Percentiles rank a stretch among this genome's conserved stretches.
These are phyloP conservation scores for Dromas ardeola DNA, from an alignment of 2,113 vertebrate genomes.

Conservation along the genomic window DNA sequence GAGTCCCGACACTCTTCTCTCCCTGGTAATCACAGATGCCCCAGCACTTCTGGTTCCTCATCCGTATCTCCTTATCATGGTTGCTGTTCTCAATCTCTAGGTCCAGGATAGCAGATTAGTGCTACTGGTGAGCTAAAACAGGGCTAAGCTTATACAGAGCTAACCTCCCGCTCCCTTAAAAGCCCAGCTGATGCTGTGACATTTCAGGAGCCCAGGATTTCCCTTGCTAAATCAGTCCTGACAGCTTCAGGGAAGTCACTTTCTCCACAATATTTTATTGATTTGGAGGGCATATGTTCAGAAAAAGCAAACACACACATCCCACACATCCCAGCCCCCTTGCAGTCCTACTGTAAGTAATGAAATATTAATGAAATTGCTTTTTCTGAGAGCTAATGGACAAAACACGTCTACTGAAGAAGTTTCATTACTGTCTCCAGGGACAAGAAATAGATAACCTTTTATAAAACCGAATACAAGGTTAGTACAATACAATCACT, in stretches of 20 bases:
- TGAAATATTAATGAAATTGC: conserved; percentile 23
- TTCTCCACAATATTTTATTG: conserved; percentile 30
- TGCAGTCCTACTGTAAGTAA: background rate
- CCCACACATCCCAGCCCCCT: background rate
- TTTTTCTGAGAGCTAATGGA: conserved; percentile 3
- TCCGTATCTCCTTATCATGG: background rate
- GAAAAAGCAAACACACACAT: background rate
- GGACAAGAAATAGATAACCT: background rate
- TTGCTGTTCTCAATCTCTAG: background rate
- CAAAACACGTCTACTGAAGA: background rate
- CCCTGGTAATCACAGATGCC: background rate
- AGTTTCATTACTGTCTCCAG: background rate
- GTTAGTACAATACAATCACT: background rate
- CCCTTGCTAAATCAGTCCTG: background rate
- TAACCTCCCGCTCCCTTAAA: background rate
- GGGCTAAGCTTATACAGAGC: background rate
- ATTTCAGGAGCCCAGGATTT: background rate
- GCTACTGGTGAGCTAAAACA: background rate
- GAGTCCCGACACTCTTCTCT: background rate
- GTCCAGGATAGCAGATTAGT: background rate
- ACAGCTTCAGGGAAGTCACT: background rate
- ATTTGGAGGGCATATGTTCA: background rate
- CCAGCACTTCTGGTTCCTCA: background rate
- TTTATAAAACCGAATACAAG: background rate
- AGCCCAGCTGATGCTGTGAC: background rate